Evolutionary conservation across 2,888 invertebrate species (phyloP).

Genomic region (Drosophila recens): DNA sequence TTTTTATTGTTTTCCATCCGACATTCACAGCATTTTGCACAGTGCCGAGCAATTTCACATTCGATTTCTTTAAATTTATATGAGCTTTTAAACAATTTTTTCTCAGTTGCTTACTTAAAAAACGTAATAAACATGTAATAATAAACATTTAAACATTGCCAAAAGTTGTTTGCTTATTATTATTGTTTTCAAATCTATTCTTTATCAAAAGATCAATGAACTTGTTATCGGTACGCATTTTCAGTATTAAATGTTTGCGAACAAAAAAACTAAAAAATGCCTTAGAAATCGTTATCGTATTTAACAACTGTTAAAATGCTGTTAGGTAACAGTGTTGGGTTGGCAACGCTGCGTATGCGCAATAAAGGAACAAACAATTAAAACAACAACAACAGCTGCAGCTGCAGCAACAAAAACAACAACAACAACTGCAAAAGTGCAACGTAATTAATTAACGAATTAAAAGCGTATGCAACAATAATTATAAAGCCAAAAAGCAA

Average conservation of each 20-base stretch:
- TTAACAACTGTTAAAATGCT: constrained; percentile 14
- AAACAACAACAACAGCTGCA: constrained; percentile 13
- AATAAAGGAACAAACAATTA: constrained; percentile 37
- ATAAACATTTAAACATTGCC: background rate
- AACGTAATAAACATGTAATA: too few species aligned
- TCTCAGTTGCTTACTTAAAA: too few species aligned
- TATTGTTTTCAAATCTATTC: background rate
- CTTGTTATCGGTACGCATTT: background rate
- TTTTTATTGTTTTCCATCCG: background rate
- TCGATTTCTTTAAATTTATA: background rate
- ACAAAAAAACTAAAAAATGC: background rate
- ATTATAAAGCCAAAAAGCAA: constrained; percentile 76
- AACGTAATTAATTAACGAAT: constrained; percentile 75
- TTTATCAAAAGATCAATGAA: background rate
- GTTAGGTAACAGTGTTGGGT: constrained; percentile 24
- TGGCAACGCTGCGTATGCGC: constrained; percentile 53
- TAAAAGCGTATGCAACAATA: constrained; percentile 78
- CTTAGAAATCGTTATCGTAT: background rate
- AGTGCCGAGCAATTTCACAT: too few species aligned
- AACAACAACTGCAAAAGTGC: constrained; percentile 34
- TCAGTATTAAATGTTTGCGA: background rate
- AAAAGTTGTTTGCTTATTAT: background rate
- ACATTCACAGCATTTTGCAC: too few species aligned
- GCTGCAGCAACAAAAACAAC: background rate
- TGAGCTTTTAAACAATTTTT: background rate